phyloP scores from a whole-genome alignment of 92 coral and sea anemone genomes.

The Pocillopora grandis region DNA sequence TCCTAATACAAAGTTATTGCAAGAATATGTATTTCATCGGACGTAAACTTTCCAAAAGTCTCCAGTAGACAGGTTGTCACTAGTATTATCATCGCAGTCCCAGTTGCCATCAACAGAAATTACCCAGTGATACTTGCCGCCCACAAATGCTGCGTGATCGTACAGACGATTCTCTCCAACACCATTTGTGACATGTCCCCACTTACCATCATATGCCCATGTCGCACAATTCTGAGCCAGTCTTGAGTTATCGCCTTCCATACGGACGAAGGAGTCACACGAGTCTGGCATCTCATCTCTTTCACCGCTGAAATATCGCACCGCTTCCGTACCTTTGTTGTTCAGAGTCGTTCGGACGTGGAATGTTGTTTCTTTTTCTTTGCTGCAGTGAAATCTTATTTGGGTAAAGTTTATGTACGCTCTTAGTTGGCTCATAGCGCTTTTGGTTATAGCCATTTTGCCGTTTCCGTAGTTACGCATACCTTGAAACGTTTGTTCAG shows the following conservation, averaged over 20 bases:
- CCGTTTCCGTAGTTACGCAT: slow-evolving; percentile 25
- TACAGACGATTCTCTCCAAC: neutral
- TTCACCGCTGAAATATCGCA: neutral
- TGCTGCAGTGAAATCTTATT: slow-evolving; percentile 44
- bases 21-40: no score
- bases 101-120: neutral
- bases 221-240: slow-evolving; percentile 20
- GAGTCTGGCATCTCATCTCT: no score
- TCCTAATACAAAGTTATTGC: no score
- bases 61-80: slow-evolving; percentile 7
- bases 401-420: no score
- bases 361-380: slow-evolving; percentile 20
- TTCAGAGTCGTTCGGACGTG: slow-evolving; percentile 28
- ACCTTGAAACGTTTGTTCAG: neutral
- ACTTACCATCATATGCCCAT: slow-evolving; percentile 30
- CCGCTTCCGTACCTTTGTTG: slow-evolving; percentile 20
- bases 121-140: slow-evolving; percentile 22
- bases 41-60: neutral
- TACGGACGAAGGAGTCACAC: neutral
- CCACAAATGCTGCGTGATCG: slow-evolving; percentile 34
- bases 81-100: slow-evolving; percentile 46
- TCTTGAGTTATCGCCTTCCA: slow-evolving; percentile 26
- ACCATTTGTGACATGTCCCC: neutral
- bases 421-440: slow-evolving; percentile 21
- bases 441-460: slow-evolving; percentile 5